These are phyloP conservation scores for Bombylius major DNA, from an alignment of 2,888 invertebrate species.

Conservation along the genomic window DNA sequence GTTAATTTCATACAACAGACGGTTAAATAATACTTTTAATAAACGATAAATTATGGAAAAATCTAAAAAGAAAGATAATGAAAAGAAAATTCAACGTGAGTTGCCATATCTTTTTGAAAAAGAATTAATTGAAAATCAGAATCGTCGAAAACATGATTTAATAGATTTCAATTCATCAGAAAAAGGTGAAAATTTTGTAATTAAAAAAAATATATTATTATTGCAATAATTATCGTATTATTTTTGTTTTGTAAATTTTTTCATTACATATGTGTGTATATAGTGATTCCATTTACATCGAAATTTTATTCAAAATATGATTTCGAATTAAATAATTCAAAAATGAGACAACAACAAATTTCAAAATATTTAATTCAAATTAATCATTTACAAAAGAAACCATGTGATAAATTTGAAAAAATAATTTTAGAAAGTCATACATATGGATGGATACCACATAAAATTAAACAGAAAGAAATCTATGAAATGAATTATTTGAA, in stretches of 20 bases:
- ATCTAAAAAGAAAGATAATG: slow-evolving; percentile 1
- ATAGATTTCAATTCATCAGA: slow-evolving; percentile 23
- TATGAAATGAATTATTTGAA: background rate
- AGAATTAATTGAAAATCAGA: slow-evolving; percentile 28
- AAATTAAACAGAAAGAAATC: background rate
- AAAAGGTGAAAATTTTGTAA: slow-evolving; percentile 17
- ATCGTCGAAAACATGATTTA: slow-evolving; percentile 24
- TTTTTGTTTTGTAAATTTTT: background rate
- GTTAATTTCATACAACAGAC: no score
- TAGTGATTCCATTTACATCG: slow-evolving; percentile 24
- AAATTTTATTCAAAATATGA: slow-evolving; percentile 27
- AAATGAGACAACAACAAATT: background rate
- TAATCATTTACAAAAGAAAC: slow-evolving; percentile 12
- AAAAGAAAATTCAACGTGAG: slow-evolving; percentile 7
- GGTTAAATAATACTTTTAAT: no score
- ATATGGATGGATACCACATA: slow-evolving; percentile 30
- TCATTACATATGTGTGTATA: background rate
- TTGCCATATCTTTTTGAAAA: slow-evolving; percentile 31
- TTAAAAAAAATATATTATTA: background rate
- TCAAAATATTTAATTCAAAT: slow-evolving; percentile 8
- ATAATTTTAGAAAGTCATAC: slow-evolving; percentile 27
- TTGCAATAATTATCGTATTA: no score
- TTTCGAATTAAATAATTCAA: slow-evolving; percentile 8
- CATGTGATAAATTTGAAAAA: slow-evolving; percentile 15
- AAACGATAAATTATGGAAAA: slow-evolving; percentile 3